Base-by-base conservation (phyloP, 1,140 invertebrate species). In the Drosophila rhopaloa region DNA sequence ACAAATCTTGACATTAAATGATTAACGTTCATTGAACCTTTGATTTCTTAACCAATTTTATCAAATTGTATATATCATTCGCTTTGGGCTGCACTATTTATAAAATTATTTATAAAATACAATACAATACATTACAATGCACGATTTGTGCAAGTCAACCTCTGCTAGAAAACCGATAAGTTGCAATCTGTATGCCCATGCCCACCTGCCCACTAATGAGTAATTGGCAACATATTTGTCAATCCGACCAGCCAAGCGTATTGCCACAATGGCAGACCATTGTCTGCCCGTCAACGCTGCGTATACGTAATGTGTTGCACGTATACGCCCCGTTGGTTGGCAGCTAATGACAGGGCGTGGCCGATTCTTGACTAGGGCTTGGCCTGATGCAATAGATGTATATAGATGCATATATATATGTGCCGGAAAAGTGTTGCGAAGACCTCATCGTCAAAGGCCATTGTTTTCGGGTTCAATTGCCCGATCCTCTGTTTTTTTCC, bases 231-330 rank as follows among this genome's bases (percentile, higher is more conserved):
- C 56, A 32, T 24, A 35, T 71, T 70, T n/a, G 35, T 43, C 51
- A 56, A 70, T 68, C 38, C 50, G 14, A 8, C 50, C 32, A n/a
- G 60, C 40, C n/a, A 27, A 8, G 19, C 19, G 24, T 37, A 37
- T 43, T 44, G 29, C 38, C 47, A 19, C 48, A 67, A 47, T 68
- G 29, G 19, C 24, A 11, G 41, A n/a, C 60, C 40, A 57, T 57
- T 65, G 59, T 47, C 16, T 62, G 40, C 32, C 8, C 19, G 14
- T 41, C 70, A 47, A 6, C 44, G n/a, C n/a, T 62, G 72, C 72
- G 71, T 75, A 75, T 75, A 65, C 72, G 59, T 65, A 75, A 75
- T 75, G 16, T 40, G 50, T 51, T 35, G 51, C 60, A 65, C 43
- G 41, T 35, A 53, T 57, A 32, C 65, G 65, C 47, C 59, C 19